Evolutionary conservation across 2,888 invertebrate species (phyloP).

Genomic region (Microchrysa polita): DNA sequence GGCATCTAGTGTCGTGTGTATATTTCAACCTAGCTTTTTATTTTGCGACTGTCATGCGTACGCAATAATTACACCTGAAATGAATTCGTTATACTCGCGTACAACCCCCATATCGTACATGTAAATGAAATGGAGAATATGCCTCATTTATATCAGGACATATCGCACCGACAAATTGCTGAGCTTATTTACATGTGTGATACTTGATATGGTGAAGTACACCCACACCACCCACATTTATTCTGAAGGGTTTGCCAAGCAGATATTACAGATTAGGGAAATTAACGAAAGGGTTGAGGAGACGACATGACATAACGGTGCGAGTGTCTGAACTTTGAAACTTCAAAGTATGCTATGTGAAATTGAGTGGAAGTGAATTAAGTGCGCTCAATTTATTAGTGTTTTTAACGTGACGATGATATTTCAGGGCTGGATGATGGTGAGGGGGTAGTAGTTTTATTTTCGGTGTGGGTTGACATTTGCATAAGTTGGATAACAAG

Average conservation of each 20-base stretch:
- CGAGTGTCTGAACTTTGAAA: conserved; percentile 11
- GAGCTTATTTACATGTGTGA: neutral
- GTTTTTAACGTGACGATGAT: conserved; percentile 5
- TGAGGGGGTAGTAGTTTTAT: no score
- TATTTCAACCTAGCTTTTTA: neutral
- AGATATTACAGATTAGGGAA: conserved; percentile 3
- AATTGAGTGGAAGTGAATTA: conserved; percentile 6
- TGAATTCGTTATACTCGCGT: neutral
- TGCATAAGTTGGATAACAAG: no score
- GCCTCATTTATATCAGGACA: no score
- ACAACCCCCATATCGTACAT: neutral
- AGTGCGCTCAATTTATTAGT: conserved; percentile 16
- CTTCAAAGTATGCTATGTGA: conserved; percentile 1
- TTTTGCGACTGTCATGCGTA: neutral
- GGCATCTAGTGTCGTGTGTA: neutral
- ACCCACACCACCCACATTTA: neutral
- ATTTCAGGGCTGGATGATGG: neutral
- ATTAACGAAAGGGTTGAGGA: neutral
- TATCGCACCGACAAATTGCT: no score
- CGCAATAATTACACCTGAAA: neutral
- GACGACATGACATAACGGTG: no score
- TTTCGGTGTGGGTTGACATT: no score
- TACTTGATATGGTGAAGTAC: neutral
- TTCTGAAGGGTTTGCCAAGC: neutral
- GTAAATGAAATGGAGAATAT: no score